Evolutionary conservation across 2,113 vertebrate species (phyloP).

Genomic region (Phalacrocorax carbo): DNA sequence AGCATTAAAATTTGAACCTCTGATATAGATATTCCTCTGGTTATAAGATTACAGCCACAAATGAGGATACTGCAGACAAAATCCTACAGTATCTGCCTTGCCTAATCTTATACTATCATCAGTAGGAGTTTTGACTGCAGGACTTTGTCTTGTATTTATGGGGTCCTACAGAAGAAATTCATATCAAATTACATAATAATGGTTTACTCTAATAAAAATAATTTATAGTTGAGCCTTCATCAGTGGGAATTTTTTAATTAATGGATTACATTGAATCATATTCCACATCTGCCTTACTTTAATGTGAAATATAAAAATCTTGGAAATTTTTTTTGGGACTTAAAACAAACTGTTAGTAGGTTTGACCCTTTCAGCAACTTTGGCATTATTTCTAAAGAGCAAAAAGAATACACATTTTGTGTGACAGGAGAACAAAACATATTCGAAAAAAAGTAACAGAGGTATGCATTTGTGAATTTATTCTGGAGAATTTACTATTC

Average conservation of each 20-base stretch:
- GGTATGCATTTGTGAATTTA: background rate
- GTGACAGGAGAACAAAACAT: background rate
- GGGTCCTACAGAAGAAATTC: background rate
- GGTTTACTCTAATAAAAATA: background rate
- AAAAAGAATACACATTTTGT: background rate
- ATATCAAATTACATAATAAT: background rate
- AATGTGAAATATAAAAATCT: background rate
- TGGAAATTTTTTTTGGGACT: background rate
- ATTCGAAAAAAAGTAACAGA: background rate
- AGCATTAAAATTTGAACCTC: background rate
- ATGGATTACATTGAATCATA: background rate
- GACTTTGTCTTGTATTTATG: background rate
- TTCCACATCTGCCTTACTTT: background rate
- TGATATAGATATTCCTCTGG: background rate
- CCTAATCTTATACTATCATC: background rate
- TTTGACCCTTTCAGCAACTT: conserved; percentile 2
- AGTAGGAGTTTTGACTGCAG: background rate
- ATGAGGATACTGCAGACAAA: background rate
- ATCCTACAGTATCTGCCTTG: background rate
- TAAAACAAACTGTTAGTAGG: background rate
- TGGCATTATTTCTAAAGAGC: background rate
- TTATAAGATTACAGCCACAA: background rate
- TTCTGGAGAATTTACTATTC: background rate
- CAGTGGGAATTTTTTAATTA: background rate
- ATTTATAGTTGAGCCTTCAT: conserved; percentile 14